These are phyloP conservation scores for Chiridota heheva DNA, from an alignment of 35 echinoderm and acorn worm species.

Conservation along the genomic window DNA sequence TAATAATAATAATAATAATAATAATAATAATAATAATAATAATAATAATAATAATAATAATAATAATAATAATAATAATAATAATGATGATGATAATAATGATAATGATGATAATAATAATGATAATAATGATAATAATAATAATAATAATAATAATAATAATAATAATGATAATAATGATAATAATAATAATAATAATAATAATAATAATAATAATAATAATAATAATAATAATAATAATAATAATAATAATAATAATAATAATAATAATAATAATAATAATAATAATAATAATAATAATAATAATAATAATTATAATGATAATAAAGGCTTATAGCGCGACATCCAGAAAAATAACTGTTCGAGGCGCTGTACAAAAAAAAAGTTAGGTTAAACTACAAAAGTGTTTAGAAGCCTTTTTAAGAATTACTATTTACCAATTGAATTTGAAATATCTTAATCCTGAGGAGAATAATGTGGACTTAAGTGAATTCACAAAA, in stretches of 20 bases:
- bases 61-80: neutral
- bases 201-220: neutral
- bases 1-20: neutral
- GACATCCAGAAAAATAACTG: no score
- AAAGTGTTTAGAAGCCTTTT: no score
- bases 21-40: neutral
- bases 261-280: neutral
- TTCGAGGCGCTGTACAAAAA: no score
- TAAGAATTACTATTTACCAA: no score
- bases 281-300: neutral
- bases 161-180: conserved; percentile 14
- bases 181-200: conserved; percentile 28
- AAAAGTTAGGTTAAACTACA: no score
- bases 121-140: neutral
- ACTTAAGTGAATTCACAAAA: no score
- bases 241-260: conserved; percentile 3
- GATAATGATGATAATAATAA: neutral
- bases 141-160: conserved; percentile 23
- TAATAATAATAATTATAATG: neutral
- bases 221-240: conserved; percentile 23
- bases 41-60: neutral
- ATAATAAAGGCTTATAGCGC: neutral
- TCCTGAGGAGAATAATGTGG: no score
- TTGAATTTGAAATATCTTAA: no score
- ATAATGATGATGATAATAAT: neutral